phyloP scores from a whole-genome alignment of 2,113 vertebrate genomes.

The Hiodon tergisus region DNA sequence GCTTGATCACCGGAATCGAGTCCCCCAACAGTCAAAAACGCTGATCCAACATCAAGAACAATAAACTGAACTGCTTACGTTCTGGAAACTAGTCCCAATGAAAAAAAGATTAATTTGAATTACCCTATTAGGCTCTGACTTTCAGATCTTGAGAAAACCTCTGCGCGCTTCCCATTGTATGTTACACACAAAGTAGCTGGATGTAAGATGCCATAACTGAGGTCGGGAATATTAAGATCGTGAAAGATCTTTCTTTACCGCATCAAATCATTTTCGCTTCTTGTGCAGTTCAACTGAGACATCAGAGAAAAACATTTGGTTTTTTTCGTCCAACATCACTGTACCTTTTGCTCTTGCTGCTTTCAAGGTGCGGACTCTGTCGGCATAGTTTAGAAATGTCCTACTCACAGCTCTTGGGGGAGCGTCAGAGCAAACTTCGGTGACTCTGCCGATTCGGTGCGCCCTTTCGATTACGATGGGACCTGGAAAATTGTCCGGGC shows the following conservation, averaged over 20 bases:
- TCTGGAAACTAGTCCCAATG: too few relatives aligned
- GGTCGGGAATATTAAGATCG: background rate
- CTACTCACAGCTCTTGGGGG: background rate
- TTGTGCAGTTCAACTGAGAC: background rate
- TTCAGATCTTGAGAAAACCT: too few relatives aligned
- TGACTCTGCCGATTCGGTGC: background rate
- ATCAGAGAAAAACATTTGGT: background rate
- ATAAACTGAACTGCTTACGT: too few relatives aligned
- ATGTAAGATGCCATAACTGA: background rate
- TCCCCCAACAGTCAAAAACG: too few relatives aligned
- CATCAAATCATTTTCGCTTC: background rate
- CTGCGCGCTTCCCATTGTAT: too few relatives aligned
- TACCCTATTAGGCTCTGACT: too few relatives aligned
- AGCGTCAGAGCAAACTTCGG: background rate
- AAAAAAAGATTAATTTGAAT: too few relatives aligned
- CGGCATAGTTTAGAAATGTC: constrained; percentile 1
- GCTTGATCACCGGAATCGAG: too few relatives aligned
- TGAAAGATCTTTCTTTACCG: background rate
- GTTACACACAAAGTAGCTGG: background rate
- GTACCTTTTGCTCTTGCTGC: background rate
- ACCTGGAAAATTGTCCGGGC: background rate
- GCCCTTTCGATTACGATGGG: background rate
- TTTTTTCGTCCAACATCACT: background rate
- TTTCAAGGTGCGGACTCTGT: background rate
- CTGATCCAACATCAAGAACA: too few relatives aligned